These are phyloP conservation scores for Perca flavescens DNA, from an alignment of 2,113 vertebrate genomes.

Conservation along the genomic window DNA sequence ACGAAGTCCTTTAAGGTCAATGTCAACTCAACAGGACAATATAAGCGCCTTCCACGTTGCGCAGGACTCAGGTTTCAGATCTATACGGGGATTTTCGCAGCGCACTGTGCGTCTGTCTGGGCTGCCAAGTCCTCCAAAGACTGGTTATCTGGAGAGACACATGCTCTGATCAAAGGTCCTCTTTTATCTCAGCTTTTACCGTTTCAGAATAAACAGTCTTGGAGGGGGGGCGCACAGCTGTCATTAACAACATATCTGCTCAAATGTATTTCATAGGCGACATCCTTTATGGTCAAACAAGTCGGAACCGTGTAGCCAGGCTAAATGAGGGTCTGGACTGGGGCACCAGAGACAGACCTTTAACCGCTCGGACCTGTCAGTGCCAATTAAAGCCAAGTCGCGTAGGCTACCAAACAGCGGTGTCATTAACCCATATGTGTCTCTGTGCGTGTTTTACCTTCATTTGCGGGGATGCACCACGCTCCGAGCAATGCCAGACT, in stretches of 20 bases:
- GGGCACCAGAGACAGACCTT: constrained; percentile 11
- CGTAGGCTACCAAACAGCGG: background rate
- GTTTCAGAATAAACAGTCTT: background rate
- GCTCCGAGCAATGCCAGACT: constrained; percentile 60
- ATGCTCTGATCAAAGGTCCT: constrained; percentile 52
- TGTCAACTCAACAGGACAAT: background rate
- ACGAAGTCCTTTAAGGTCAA: background rate
- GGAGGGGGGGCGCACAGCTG: background rate
- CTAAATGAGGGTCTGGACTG: background rate
- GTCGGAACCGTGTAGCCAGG: background rate
- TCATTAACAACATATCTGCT: constrained; percentile 33
- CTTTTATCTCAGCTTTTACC: background rate
- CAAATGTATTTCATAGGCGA: background rate
- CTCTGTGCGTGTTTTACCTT: constrained; percentile 65
- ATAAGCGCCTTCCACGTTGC: background rate
- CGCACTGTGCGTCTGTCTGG: constrained; percentile 46
- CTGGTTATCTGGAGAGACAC: constrained; percentile 34
- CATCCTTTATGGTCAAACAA: constrained; percentile 11
- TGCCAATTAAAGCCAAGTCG: constrained; percentile 1
- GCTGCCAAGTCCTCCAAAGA: constrained; percentile 39
- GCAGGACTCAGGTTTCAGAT: constrained; percentile 8
- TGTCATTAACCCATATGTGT: constrained; percentile 1
- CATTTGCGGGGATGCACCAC: constrained; percentile 76
- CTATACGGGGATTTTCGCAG: constrained; percentile 11
- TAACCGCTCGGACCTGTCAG: constrained; percentile 13